Evolutionary conservation across 1,140 invertebrate species (phyloP).

Genomic region (Propsilocerus akamusi): DNA sequence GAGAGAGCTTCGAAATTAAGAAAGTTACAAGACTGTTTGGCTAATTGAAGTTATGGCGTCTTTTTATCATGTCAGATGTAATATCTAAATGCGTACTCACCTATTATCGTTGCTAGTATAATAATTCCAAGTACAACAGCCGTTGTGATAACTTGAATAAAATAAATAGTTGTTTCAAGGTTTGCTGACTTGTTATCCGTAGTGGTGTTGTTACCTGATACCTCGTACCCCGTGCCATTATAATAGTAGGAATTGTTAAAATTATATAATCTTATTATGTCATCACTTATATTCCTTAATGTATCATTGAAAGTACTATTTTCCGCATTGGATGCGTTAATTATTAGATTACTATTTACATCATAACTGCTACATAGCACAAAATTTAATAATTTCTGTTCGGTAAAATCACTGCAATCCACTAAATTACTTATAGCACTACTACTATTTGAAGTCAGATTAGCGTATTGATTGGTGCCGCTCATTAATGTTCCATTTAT

Average conservation of each 20-base stretch:
- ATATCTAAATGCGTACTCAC: no score
- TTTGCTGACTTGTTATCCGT: neutral
- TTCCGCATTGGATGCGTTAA: neutral
- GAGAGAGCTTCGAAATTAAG: no score
- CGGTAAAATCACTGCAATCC: neutral
- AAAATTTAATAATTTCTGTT: neutral
- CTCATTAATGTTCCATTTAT: neutral
- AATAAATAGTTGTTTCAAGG: constrained; percentile 2
- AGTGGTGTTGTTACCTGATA: constrained; percentile 1
- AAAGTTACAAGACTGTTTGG: no score
- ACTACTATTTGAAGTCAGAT: neutral
- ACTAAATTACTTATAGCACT: neutral
- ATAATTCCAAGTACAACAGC: constrained; percentile 32
- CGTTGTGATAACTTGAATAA: constrained; percentile 20
- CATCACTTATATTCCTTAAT: neutral
- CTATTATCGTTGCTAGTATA: constrained; percentile 35
- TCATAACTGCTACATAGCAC: neutral
- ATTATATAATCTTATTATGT: neutral
- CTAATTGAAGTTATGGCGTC: no score
- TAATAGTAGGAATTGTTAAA: neutral
- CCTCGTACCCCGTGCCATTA: constrained; percentile 3
- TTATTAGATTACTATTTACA: constrained; percentile 4
- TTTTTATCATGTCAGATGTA: no score
- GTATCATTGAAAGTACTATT: constrained; percentile 1
- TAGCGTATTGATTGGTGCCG: neutral